Percentiles rank a stretch among this genome's conserved stretches.
These are phyloP conservation scores for Coleophora flavipennella DNA, from an alignment of 2,888 invertebrate genomes.

Conservation along the genomic window DNA sequence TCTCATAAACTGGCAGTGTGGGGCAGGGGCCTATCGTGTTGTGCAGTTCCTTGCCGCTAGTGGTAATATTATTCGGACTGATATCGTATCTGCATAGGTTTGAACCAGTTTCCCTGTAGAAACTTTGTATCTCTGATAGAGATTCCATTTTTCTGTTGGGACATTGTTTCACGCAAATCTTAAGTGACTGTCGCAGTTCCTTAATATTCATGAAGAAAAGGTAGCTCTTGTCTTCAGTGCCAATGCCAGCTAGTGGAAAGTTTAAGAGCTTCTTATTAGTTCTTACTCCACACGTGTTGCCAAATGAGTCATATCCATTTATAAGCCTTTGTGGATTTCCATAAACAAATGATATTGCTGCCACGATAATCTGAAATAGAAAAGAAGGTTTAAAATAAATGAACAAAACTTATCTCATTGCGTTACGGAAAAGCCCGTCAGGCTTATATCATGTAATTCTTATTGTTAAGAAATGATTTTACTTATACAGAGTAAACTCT, in stretches of 20 bases:
- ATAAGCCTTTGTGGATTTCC: slow-evolving; percentile 89
- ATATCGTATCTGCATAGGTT: slow-evolving; percentile 84
- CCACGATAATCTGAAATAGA: slow-evolving; percentile 80
- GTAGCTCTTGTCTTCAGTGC: slow-evolving; percentile 83
- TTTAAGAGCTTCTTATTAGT: slow-evolving; percentile 82
- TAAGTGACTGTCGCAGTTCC: slow-evolving; percentile 82
- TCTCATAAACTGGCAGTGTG: slow-evolving; percentile 81
- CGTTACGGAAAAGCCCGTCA: no score
- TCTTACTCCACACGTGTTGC: slow-evolving; percentile 92
- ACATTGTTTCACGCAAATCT: slow-evolving; percentile 92
- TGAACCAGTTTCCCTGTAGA: slow-evolving; percentile 80
- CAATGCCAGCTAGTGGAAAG: slow-evolving; percentile 83
- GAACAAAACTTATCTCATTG: no score
- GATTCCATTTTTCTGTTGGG: slow-evolving; percentile 77
- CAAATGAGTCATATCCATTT: slow-evolving; percentile 95
- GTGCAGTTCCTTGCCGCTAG: slow-evolving; percentile 39
- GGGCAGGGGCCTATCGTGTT: slow-evolving; percentile 84
- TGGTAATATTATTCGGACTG: slow-evolving; percentile 67
- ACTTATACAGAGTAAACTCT: no score
- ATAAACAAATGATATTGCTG: slow-evolving; percentile 89
- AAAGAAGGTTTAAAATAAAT: no score
- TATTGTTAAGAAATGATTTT: no score
- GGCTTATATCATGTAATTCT: no score
- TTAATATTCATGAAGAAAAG: slow-evolving; percentile 88
- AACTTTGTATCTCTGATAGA: slow-evolving; percentile 79